Conservation (phyloP, 1,140 invertebrate genomes). For the Ceratina japonica region DNA sequence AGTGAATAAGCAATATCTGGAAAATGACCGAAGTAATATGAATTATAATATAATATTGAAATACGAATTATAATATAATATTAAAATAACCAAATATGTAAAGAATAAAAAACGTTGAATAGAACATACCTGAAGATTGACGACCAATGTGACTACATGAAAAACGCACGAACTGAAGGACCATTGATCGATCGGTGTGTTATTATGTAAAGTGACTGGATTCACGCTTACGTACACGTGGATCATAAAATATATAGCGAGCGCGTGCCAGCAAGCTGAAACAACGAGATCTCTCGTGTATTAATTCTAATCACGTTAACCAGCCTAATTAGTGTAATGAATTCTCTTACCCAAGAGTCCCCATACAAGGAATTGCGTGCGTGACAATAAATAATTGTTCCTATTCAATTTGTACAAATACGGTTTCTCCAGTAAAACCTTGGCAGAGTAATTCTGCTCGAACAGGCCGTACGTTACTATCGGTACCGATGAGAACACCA, state of each 20-base stretch:
- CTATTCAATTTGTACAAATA: constrained; percentile 84
- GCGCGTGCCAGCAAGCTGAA: constrained; percentile 81
- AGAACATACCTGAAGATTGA: constrained; percentile 79
- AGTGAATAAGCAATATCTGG: too few species aligned
- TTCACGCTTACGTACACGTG: constrained; percentile 73
- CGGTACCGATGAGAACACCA: constrained; percentile 87
- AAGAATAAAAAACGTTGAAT: constrained; percentile 26
- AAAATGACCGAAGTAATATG: too few species aligned
- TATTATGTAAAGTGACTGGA: constrained; percentile 72
- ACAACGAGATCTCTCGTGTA: constrained; percentile 55
- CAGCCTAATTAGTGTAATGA: background rate
- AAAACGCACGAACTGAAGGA: constrained; percentile 79
- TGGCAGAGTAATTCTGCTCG: constrained; percentile 84
- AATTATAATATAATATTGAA: too few species aligned
- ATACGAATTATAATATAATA: too few species aligned
- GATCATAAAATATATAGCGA: constrained; percentile 80
- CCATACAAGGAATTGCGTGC: constrained; percentile 85
- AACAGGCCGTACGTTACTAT: constrained; percentile 85
- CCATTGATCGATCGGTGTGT: constrained; percentile 74
- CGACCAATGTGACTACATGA: constrained; percentile 77
- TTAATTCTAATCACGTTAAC: too few species aligned
- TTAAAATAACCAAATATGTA: too few species aligned
- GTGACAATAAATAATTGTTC: constrained; percentile 84
- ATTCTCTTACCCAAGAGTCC: constrained; percentile 78
- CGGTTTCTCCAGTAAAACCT: constrained; percentile 81